phyloP scores from a whole-genome alignment of 2,888 invertebrate species.

The Liopterus haemorrhoidalis region DNA sequence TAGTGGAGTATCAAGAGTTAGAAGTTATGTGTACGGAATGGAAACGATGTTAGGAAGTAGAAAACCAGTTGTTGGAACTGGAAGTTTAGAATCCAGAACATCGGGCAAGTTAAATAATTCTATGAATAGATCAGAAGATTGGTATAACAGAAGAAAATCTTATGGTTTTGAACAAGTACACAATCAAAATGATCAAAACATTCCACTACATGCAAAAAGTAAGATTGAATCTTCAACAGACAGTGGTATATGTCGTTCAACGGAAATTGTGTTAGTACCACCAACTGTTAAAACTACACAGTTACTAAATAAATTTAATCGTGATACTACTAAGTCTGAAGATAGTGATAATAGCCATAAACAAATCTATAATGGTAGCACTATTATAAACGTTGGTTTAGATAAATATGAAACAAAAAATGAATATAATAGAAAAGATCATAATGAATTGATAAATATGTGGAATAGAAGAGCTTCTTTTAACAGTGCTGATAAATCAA shows the following conservation, averaged over 20 bases:
- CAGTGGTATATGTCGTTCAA: conserved; percentile 68
- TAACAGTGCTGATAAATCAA: conserved; percentile 12
- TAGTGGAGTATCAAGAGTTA: conserved; percentile 36
- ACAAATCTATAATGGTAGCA: too few relatives aligned
- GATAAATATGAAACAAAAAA: conserved; percentile 27
- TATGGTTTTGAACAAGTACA: conserved; percentile 65
- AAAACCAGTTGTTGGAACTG: conserved; percentile 41
- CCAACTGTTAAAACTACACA: conserved; percentile 32
- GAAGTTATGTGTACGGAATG: conserved; percentile 48
- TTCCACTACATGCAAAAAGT: conserved; percentile 31
- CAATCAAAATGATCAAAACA: conserved; percentile 33
- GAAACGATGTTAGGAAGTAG: conserved; percentile 41
- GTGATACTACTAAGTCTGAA: conserved; percentile 1
- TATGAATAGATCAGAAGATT: conserved; percentile 51
- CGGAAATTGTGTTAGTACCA: conserved; percentile 55
- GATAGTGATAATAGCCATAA: too few relatives aligned
- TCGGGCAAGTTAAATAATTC: conserved; percentile 42
- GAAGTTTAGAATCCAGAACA: conserved; percentile 47
- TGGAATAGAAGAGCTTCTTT: conserved; percentile 26
- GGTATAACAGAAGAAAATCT: conserved; percentile 70
- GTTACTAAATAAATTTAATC: conserved; percentile 15
- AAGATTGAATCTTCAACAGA: conserved; percentile 71
- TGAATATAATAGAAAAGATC: conserved; percentile 25
- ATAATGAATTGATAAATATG: conserved; percentile 26
- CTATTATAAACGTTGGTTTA: conserved; percentile 42